Conservation (phyloP, 2,888 invertebrate genomes). For the Quadriops clusia region DNA sequence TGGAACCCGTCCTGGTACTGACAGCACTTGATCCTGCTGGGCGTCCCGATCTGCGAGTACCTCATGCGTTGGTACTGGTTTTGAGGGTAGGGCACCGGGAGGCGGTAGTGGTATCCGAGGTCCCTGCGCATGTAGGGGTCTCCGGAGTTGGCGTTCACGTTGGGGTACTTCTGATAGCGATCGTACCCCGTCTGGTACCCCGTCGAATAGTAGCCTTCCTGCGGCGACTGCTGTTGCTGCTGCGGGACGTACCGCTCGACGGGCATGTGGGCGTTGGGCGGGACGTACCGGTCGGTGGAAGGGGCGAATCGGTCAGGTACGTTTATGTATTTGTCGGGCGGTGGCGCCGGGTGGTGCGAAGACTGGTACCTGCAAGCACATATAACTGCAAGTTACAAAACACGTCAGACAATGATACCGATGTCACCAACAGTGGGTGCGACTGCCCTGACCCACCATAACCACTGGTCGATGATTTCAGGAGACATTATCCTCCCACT, state of each 20-base stretch:
- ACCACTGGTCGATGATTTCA: no score
- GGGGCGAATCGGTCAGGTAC: conserved; percentile 11
- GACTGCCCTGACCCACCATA: no score
- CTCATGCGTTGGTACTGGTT: conserved; percentile 34
- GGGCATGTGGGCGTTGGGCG: conserved; percentile 58
- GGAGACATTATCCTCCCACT: no score
- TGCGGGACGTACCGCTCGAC: conserved; percentile 61
- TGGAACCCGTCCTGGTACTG: conserved; percentile 33
- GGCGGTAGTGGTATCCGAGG: conserved; percentile 45
- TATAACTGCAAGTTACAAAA: no score
- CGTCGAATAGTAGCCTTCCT: conserved; percentile 9
- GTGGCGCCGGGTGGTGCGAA: no score
- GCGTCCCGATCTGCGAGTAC: conserved; percentile 27
- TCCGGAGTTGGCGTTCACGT: conserved; percentile 31
- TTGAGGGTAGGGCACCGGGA: conserved; percentile 37
- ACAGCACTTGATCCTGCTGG: conserved; percentile 33
- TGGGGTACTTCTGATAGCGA: conserved; percentile 28
- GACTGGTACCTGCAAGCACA: no score
- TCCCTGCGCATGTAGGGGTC: conserved; percentile 49
- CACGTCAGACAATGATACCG: no score
- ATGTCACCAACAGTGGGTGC: no score
- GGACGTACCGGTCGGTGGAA: conserved; percentile 32
- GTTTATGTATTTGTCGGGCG: no score
- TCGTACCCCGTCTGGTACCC: conserved; percentile 22
- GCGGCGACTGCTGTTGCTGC: conserved; percentile 41